A percentile compares a stretch with the other conserved stretches of the same genome.
phyloP scores from a whole-genome alignment of 2,888 invertebrate genomes.

The Ophion obscuratus region DNA sequence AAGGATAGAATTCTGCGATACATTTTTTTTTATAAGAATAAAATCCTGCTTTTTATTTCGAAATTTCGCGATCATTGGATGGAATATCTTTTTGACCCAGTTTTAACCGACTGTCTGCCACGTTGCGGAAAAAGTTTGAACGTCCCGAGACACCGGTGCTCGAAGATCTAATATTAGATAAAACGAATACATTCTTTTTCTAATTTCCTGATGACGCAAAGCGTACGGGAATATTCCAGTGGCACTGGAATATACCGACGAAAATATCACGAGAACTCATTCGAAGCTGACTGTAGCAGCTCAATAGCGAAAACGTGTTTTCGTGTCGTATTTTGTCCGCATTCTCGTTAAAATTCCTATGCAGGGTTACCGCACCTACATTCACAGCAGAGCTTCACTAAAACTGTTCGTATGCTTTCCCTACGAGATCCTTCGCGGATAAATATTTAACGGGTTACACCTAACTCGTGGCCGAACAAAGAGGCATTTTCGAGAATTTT shows the following conservation, averaged over 20 bases:
- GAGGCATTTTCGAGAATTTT: background rate
- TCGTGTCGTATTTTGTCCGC: background rate
- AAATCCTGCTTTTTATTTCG: background rate
- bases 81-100: background rate
- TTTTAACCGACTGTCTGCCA: background rate
- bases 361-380: background rate
- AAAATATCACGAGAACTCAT: background rate
- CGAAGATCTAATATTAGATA: no score
- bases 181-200: no score
- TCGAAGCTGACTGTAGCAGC: background rate
- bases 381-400: no score
- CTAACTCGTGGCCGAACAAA: background rate
- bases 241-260: background rate
- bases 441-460: background rate
- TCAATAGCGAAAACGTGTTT: slow-evolving; percentile 2
- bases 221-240: background rate
- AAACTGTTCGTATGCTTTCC: background rate
- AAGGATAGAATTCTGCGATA: no score
- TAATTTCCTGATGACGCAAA: no score
- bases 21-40: no score
- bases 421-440: background rate
- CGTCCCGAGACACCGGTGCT: background rate
- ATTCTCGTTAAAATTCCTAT: background rate
- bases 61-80: background rate
- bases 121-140: background rate